phyloP scores from a whole-genome alignment of 2,113 vertebrate species.

The Platysternon megacephalum region DNA sequence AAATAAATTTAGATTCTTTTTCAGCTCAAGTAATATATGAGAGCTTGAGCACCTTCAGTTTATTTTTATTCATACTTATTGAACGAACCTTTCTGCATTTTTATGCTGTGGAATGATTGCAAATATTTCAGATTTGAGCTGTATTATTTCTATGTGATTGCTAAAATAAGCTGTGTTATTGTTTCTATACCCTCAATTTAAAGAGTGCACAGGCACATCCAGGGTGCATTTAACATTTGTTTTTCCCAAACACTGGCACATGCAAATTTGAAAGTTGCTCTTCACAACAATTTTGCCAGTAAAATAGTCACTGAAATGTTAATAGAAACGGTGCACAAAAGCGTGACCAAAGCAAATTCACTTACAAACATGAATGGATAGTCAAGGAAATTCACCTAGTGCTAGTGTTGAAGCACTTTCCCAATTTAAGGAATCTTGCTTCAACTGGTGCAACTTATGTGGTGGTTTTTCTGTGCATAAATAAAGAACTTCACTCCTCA shows the following conservation, averaged over 20 bases:
- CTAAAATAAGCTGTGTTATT: slow-evolving; percentile 17
- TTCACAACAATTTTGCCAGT: neutral
- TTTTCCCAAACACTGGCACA: neutral
- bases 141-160: neutral
- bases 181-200: neutral
- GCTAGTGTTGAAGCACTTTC: neutral
- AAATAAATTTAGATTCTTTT: slow-evolving; percentile 12
- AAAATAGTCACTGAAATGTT: neutral
- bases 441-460: neutral
- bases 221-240: slow-evolving; percentile 4
- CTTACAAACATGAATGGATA: neutral
- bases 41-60: neutral
- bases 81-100: neutral
- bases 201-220: neutral
- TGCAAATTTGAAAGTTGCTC: neutral
- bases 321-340: neutral
- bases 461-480: neutral
- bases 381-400: neutral
- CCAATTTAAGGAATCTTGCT: neutral
- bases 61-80: slow-evolving; percentile 31
- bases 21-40: neutral
- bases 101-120: neutral
- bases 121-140: neutral
- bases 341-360: neutral
- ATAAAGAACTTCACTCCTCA: neutral